These are phyloP conservation scores for Neocloeon triangulifer DNA, from an alignment of 1,140 invertebrate species.

Conservation along the genomic window DNA sequence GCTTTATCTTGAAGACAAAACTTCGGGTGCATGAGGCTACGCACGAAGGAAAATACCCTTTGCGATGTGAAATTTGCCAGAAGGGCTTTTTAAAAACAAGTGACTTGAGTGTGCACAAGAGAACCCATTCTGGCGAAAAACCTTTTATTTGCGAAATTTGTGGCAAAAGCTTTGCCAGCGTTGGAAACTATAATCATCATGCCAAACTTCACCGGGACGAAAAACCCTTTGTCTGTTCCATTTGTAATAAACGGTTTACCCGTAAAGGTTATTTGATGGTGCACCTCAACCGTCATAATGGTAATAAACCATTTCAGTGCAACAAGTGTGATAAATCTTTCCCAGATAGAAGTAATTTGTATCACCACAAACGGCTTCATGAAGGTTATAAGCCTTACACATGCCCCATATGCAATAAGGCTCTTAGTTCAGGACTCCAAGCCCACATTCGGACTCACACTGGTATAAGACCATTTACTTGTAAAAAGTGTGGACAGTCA, in stretches of 20 bases:
- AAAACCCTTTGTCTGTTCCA: neutral
- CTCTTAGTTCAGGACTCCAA: slow-evolving; percentile 28
- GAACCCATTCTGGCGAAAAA: slow-evolving; percentile 18
- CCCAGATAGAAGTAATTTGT: slow-evolving; percentile 3
- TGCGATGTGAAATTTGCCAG: slow-evolving; percentile 5
- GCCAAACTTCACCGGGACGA: neutral
- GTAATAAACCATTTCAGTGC: slow-evolving; percentile 11
- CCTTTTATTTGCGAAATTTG: slow-evolving; percentile 23
- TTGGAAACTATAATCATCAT: slow-evolving; percentile 3
- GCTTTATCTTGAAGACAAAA: neutral
- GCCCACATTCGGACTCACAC: slow-evolving; percentile 45
- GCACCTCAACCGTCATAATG: neutral
- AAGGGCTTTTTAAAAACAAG: slow-evolving; percentile 6
- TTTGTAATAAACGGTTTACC: neutral
- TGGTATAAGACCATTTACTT: slow-evolving; percentile 51
- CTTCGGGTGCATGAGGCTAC: neutral
- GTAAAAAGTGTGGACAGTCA: slow-evolving; percentile 35
- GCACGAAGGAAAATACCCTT: neutral
- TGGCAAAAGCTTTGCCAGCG: slow-evolving; percentile 5
- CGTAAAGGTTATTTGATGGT: neutral
- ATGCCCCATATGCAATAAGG: slow-evolving; percentile 31
- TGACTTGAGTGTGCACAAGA: slow-evolving; percentile 10
- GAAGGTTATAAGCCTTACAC: slow-evolving; percentile 28
- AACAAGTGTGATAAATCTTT: slow-evolving; percentile 11
- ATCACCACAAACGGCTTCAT: slow-evolving; percentile 8